Evolutionary conservation across 1,140 invertebrate species (phyloP).

Genomic region (Papilio aristodemus): DNA sequence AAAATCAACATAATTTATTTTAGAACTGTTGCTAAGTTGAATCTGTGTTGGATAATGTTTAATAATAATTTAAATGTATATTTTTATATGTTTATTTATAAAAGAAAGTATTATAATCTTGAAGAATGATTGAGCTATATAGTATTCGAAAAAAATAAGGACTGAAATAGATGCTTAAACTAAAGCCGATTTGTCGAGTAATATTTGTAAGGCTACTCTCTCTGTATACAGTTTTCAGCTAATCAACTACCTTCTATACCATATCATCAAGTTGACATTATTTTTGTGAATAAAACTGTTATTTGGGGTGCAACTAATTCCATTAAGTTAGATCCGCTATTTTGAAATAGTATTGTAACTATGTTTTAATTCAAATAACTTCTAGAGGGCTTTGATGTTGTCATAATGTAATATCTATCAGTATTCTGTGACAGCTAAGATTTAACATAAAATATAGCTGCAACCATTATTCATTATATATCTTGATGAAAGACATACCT

Average conservation of each 20-base stretch:
- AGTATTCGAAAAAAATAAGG: constrained; percentile 42
- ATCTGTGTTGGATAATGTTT: constrained; percentile 70
- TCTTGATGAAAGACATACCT: neutral
- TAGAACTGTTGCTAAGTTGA: constrained; percentile 68
- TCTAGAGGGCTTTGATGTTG: constrained; percentile 15
- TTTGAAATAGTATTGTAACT: neutral
- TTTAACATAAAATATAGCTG: no score
- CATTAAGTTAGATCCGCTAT: constrained; percentile 8
- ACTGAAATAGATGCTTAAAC: constrained; percentile 35
- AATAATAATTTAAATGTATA: constrained; percentile 73
- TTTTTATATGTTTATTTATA: constrained; percentile 76
- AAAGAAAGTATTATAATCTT: constrained; percentile 64
- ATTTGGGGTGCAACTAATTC: constrained; percentile 15
- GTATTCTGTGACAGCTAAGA: neutral
- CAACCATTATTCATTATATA: no score
- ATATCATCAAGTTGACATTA: constrained; percentile 7
- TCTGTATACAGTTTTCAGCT: neutral
- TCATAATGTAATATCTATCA: neutral
- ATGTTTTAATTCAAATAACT: neutral
- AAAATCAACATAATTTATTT: constrained; percentile 61
- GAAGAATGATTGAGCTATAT: constrained; percentile 51
- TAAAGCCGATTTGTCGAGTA: constrained; percentile 8
- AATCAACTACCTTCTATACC: neutral
- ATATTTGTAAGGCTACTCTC: constrained; percentile 15
- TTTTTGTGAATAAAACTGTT: constrained; percentile 4